Conservation (phyloP, 2,888 invertebrate genomes). For the Leucoptera coffeella region DNA sequence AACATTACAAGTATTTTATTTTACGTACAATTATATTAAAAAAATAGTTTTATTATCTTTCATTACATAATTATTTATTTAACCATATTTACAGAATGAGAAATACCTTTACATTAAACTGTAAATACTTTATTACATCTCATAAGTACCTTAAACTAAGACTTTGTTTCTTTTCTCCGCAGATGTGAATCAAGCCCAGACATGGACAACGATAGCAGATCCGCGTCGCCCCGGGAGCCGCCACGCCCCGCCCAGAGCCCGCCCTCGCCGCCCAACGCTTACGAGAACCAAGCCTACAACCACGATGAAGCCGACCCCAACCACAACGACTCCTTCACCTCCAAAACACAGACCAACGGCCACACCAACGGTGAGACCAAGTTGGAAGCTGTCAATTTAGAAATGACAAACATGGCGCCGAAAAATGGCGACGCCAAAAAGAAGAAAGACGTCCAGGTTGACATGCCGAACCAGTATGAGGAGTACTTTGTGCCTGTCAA, state of each 20-base stretch:
- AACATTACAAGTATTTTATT: no score
- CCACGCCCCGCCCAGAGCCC: conserved; percentile 40
- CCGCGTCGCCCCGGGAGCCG: conserved; percentile 46
- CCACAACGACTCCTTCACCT: conserved; percentile 46
- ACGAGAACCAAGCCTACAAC: conserved; percentile 42
- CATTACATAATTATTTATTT: no score
- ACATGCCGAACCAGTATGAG: conserved; percentile 67
- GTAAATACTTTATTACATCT: no score
- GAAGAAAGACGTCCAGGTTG: conserved; percentile 61
- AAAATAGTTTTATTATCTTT: no score
- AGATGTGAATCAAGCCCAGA: conserved; percentile 49
- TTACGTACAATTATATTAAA: no score
- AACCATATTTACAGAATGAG: no score
- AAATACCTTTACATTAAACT: no score
- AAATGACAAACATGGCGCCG: conserved; percentile 66
- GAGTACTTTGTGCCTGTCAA: conserved; percentile 83
- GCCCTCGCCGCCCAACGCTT: conserved; percentile 25
- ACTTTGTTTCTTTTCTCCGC: conserved; percentile 12
- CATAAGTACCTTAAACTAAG: no score
- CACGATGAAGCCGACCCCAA: conserved; percentile 36
- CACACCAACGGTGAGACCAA: conserved; percentile 39
- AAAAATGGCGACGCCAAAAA: conserved; percentile 54
- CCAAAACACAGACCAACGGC: conserved; percentile 30
- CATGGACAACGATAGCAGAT: conserved; percentile 47
- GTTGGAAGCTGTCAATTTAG: conserved; percentile 71